These are phyloP conservation scores for Ramphastos sulfuratus DNA, from an alignment of 2,113 vertebrate genomes.

Conservation along the genomic window DNA sequence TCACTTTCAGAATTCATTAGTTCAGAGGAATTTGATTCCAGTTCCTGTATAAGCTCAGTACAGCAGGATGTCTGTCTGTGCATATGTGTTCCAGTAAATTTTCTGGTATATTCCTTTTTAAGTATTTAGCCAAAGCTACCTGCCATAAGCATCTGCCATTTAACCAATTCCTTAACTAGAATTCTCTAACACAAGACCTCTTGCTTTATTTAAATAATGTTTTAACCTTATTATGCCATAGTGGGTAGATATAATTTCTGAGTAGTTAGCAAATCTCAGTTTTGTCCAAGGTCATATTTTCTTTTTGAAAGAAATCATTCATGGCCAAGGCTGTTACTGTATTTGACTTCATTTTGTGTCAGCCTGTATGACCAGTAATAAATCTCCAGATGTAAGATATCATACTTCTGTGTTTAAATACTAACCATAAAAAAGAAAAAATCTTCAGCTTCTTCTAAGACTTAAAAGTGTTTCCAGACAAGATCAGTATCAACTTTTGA, in stretches of 20 bases:
- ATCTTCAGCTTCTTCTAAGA: neutral
- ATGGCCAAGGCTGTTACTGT: neutral
- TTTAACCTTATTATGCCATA: neutral
- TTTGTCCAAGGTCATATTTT: neutral
- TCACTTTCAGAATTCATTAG: constrained; percentile 8
- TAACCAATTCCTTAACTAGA: neutral
- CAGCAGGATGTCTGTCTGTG: neutral
- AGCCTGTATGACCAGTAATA: neutral
- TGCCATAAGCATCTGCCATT: neutral
- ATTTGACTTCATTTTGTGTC: neutral
- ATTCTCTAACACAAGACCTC: neutral
- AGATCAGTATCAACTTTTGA: neutral
- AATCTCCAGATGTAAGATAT: neutral
- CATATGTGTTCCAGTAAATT: neutral
- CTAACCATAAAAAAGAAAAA: neutral
- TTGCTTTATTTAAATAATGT: neutral
- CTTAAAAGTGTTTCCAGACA: neutral
- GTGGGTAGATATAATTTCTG: neutral
- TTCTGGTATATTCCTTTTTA: neutral
- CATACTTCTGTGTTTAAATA: neutral
- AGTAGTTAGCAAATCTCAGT: neutral
- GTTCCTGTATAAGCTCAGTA: neutral
- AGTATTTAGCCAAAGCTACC: neutral
- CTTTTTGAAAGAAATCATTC: neutral
- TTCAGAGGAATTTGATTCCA: constrained; percentile 3